Evolutionary conservation across 2,797 vertebrate genomes (phyloP), one percentile per base, ranked within the genome.

Genomic region (Sciurus vulgaris): DNA sequence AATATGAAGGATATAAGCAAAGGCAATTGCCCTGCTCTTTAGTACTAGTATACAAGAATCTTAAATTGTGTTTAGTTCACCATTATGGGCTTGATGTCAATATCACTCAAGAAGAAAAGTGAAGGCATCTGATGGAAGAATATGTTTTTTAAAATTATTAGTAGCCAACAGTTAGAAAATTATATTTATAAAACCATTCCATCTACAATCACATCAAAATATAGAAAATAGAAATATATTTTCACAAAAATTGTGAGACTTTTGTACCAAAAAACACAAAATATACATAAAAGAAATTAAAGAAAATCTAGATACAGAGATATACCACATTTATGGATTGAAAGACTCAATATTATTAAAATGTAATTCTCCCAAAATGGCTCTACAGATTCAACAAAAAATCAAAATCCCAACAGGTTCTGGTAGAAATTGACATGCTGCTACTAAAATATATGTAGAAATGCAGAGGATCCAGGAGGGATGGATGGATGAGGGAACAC

Each of bases 241-340:
- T 61, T 94, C 92, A 85, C 59, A 92, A 94, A 91, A 95, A 76
- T 47, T 51, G 3, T 73, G 22, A 85, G 47, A 86, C 1, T 4
- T 10, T 47, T 81, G 65, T 0, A 61, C 41, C 47, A 59, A 95
- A 95, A 96, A 65, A 5, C 67, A 51, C 0, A 84, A 93, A 49
- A 54, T 47, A 24, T 13, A 74, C 18, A 22, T 51, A 56, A 70
- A 14, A 63, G 7, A 95, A 69, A 87, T 22, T 38, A 44, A 87
- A 94, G 20, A 88, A 89, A 90, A 63, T 6, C 33, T 54, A 89
- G 78, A 74, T 24, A 30, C 24, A 94, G 14, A 91, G 3, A 56
- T 54, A 94, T 73, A 47, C 9, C 35, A 83, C 7, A 56, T n/a
- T 86, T 61, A 30, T 33, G 3, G n/a, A 73, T 54, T 82, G 4